Evolutionary conservation across 2,888 invertebrate genomes (phyloP).

Genomic region (Agrochola macilenta): DNA sequence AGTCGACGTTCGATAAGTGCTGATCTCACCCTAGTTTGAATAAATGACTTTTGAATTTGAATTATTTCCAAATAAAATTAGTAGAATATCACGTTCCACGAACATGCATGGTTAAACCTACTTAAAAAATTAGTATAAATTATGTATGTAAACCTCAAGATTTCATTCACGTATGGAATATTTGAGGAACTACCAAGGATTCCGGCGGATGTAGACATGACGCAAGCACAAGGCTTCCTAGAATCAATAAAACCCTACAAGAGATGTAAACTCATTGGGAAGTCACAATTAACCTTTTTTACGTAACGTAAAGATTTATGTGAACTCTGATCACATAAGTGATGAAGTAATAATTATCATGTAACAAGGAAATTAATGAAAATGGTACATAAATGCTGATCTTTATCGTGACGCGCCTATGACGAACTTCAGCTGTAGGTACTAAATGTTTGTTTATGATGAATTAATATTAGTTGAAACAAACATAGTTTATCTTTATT

Average conservation of each 20-base stretch:
- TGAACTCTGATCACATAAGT: constrained; percentile 41
- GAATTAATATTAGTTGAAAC: background rate
- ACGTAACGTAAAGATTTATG: constrained; percentile 28
- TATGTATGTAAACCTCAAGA: constrained; percentile 6
- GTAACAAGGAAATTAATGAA: constrained; percentile 56
- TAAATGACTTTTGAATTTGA: too few relatives aligned
- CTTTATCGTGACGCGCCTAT: constrained; percentile 27
- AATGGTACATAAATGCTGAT: constrained; percentile 28
- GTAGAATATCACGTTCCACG: constrained; percentile 19
- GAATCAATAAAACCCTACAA: constrained; percentile 27
- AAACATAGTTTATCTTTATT: constrained; percentile 13
- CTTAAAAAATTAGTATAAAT: background rate
- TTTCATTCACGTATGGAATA: constrained; percentile 37
- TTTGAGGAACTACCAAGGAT: constrained; percentile 34
- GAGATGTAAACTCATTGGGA: constrained; percentile 32
- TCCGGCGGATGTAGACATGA: constrained; percentile 61
- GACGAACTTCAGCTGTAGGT: background rate
- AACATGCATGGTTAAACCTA: constrained; percentile 3
- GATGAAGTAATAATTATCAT: constrained; percentile 56
- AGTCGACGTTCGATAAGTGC: too few relatives aligned
- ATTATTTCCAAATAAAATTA: constrained; percentile 11
- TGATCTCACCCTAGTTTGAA: too few relatives aligned
- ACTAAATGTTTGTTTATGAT: constrained; percentile 1
- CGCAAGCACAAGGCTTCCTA: constrained; percentile 48
- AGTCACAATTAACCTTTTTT: constrained; percentile 34